A percentile compares a stretch with the other conserved stretches of the same genome.
Evolutionary conservation across 2,888 invertebrate genomes (phyloP).

Genomic region (Heliconius hortense): DNA sequence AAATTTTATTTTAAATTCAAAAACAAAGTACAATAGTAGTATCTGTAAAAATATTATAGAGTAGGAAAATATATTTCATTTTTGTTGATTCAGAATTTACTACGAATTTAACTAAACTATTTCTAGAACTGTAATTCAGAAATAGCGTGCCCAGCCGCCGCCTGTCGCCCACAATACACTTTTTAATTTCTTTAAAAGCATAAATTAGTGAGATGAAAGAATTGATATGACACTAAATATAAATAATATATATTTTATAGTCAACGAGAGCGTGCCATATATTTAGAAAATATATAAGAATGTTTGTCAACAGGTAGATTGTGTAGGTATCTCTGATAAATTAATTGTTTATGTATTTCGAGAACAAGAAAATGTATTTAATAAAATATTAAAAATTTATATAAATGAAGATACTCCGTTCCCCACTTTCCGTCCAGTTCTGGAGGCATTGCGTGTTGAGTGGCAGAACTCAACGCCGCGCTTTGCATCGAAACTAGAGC

Average conservation of each 20-base stretch:
- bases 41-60: too few relatives aligned
- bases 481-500: too few relatives aligned
- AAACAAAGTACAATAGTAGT: too few relatives aligned
- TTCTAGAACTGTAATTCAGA: neutral
- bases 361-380: neutral
- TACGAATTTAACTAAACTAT: neutral
- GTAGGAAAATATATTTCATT: neutral
- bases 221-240: slow-evolving; percentile 4
- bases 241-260: neutral
- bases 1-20: too few relatives aligned
- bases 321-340: neutral
- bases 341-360: neutral
- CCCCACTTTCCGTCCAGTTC: too few relatives aligned
- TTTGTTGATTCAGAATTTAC: slow-evolving; percentile 7
- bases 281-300: too few relatives aligned
- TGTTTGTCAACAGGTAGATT: neutral
- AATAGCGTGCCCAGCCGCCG: slow-evolving; percentile 9
- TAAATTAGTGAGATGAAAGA: slow-evolving; percentile 14
- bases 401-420: neutral
- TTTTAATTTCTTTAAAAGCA: slow-evolving; percentile 15
- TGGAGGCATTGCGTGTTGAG: too few relatives aligned
- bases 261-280: neutral
- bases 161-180: neutral
- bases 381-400: neutral
- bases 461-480: too few relatives aligned